Conservation (phyloP, 2,797 vertebrate genomes). For the Ctenosaura bakeri region DNA sequence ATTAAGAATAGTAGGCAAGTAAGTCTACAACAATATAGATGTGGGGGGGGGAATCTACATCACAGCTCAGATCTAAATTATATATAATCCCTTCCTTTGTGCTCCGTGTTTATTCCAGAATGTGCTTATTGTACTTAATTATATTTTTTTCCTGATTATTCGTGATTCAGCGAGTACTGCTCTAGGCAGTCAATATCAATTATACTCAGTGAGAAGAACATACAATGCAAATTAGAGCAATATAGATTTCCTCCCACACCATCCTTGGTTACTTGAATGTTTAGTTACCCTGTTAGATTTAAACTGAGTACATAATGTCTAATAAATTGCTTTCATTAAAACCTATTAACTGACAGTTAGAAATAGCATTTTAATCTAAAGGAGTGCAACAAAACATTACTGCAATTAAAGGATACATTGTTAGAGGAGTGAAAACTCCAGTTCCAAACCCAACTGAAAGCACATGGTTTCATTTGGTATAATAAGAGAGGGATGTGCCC, state of each 20-base stretch:
- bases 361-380: conserved; percentile 77
- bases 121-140: conserved; percentile 72
- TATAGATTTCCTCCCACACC: conserved; percentile 77
- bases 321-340: conserved; percentile 83
- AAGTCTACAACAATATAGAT: not conserved
- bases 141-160: conserved; percentile 78
- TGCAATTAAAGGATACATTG: conserved; percentile 71
- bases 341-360: conserved; percentile 80
- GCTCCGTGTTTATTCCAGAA: conserved; percentile 46
- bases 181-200: conserved; percentile 84
- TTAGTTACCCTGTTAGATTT: conserved; percentile 84
- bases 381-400: conserved; percentile 74
- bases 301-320: conserved; percentile 81
- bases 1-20: not conserved
- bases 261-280: conserved; percentile 78
- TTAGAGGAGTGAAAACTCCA: conserved; percentile 71
- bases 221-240: conserved; percentile 83
- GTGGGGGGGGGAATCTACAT: not conserved
- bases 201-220: conserved; percentile 81
- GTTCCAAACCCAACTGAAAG: conserved; percentile 59
- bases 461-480: conserved; percentile 49
- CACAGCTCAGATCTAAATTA: not conserved
- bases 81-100: conserved; percentile 45
- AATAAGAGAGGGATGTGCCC: not conserved
- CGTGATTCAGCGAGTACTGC: conserved; percentile 76